These are phyloP conservation scores for Elachura formosa DNA, from an alignment of 2,113 vertebrate genomes.

Conservation along the genomic window DNA sequence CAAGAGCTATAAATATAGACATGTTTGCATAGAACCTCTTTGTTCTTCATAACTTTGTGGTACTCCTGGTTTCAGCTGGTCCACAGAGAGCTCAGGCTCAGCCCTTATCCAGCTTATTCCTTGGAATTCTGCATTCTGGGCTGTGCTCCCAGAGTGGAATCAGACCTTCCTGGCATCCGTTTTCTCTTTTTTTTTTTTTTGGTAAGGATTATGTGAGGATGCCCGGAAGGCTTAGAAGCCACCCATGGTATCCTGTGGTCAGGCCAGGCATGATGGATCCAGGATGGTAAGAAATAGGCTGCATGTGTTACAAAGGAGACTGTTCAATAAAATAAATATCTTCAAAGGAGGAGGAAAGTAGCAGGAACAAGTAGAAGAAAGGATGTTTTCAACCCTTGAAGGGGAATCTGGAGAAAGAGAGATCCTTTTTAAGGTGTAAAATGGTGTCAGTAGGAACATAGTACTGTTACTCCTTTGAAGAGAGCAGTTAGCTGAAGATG, in stretches of 20 bases:
- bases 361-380: not conserved
- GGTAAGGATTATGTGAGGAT: not conserved
- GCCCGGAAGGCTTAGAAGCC: not conserved
- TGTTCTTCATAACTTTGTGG: not conserved
- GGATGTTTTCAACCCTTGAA: not conserved
- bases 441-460: not conserved
- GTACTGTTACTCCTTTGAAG: not conserved
- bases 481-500: not conserved
- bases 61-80: not conserved
- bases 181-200: not conserved
- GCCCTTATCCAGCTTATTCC: not conserved
- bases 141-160: not conserved
- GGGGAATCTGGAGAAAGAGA: not conserved
- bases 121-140: not conserved
- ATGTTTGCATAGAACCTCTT: not conserved
- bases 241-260: not conserved
- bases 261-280: not conserved
- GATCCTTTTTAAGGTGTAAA: not conserved
- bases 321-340: not conserved
- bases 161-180: not conserved
- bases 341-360: not conserved
- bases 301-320: not conserved
- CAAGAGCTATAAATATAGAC: not conserved
- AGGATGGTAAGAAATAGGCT: not conserved
- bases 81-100: not conserved